These are phyloP conservation scores for Geopemphigus sp. DNA, from an alignment of 1,140 invertebrate genomes.

Conservation along the genomic window DNA sequence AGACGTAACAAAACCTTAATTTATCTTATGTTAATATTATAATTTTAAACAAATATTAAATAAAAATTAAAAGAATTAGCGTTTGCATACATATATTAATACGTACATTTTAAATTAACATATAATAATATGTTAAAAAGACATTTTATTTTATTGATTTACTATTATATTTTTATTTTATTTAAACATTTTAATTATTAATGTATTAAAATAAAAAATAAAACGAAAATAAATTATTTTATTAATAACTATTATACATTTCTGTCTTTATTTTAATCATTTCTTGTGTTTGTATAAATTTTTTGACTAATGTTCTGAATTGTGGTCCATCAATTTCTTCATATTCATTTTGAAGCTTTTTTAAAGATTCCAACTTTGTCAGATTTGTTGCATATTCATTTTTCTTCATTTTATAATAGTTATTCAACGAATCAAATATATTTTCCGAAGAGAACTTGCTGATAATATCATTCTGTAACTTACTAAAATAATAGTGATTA, in stretches of 20 bases:
- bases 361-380: neutral
- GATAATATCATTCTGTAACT: constrained; percentile 15
- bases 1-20: too few relatives aligned
- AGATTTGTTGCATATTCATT: constrained; percentile 18
- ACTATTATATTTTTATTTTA: too few relatives aligned
- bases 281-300: constrained; percentile 8
- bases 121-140: too few relatives aligned
- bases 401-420: neutral
- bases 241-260: constrained; percentile 15
- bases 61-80: too few relatives aligned
- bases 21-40: too few relatives aligned
- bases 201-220: too few relatives aligned
- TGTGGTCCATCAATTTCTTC: constrained; percentile 25
- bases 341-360: constrained; percentile 25
- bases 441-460: constrained; percentile 11
- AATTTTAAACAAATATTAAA: too few relatives aligned
- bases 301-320: constrained; percentile 29
- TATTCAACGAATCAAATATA: neutral
- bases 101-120: too few relatives aligned
- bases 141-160: too few relatives aligned
- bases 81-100: too few relatives aligned
- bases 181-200: too few relatives aligned
- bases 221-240: too few relatives aligned
- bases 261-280: constrained; percentile 44
- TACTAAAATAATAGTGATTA: constrained; percentile 13